phyloP scores from a whole-genome alignment of 2,888 invertebrate species.

The Eristalis intricaria region DNA sequence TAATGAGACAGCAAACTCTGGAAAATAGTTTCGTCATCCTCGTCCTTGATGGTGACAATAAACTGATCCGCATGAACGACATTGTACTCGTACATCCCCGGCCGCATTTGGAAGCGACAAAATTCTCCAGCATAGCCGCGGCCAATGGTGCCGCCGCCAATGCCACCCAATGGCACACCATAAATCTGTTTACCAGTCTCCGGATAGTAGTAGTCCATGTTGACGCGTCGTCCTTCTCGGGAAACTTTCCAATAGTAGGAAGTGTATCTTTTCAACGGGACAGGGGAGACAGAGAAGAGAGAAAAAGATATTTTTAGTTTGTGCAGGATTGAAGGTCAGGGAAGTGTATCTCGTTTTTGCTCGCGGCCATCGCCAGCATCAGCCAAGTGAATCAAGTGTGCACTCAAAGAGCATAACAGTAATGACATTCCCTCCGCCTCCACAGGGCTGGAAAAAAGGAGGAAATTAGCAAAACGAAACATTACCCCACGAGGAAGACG shows the following conservation, averaged over 20 bases:
- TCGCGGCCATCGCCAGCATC: slow-evolving; percentile 4
- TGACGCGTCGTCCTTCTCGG: slow-evolving; percentile 85
- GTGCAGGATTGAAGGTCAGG: slow-evolving; percentile 26
- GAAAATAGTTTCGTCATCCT: slow-evolving; percentile 86
- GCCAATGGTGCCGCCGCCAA: slow-evolving; percentile 89
- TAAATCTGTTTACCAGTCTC: slow-evolving; percentile 91
- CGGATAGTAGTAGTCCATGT: slow-evolving; percentile 90
- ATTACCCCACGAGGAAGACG: not conserved
- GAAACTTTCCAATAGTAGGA: slow-evolving; percentile 86
- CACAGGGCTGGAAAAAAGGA: not conserved
- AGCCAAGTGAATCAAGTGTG: slow-evolving; percentile 33
- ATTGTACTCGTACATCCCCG: slow-evolving; percentile 93
- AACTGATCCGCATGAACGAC: slow-evolving; percentile 94
- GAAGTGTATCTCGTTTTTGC: not conserved
- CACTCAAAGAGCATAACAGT: slow-evolving; percentile 43
- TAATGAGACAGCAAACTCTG: slow-evolving; percentile 90
- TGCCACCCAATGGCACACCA: slow-evolving; percentile 93
- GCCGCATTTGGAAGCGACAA: slow-evolving; percentile 93
- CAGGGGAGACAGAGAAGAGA: not conserved
- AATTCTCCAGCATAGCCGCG: slow-evolving; percentile 96
- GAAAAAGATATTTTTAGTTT: slow-evolving; percentile 25
- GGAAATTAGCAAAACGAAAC: slow-evolving; percentile 1
- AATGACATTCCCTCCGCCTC: slow-evolving; percentile 14
- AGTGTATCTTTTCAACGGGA: slow-evolving; percentile 84
- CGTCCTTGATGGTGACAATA: slow-evolving; percentile 91